These are phyloP conservation scores for Athene noctua DNA, from an alignment of 2,113 vertebrate species.

Conservation along the genomic window DNA sequence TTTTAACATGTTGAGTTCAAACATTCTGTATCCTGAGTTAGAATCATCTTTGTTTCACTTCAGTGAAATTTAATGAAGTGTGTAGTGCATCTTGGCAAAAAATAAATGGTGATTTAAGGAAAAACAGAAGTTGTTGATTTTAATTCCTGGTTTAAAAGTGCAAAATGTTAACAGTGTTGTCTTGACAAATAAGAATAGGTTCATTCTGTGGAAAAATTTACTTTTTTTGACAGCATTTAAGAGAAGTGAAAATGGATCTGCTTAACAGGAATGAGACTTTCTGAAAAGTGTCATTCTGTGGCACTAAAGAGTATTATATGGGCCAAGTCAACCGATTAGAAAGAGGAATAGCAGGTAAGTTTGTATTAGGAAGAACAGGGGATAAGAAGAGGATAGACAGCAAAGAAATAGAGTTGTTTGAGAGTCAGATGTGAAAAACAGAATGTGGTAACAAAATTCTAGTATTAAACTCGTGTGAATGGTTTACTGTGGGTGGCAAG, in stretches of 20 bases:
- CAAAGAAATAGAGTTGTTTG: not conserved
- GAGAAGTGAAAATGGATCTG: not conserved
- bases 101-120: not conserved
- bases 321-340: not conserved
- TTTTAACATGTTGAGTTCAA: not conserved
- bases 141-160: not conserved
- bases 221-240: not conserved
- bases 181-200: not conserved
- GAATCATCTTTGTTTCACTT: not conserved
- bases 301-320: not conserved
- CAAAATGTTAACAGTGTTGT: not conserved
- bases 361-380: not conserved
- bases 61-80: not conserved
- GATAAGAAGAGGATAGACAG: not conserved
- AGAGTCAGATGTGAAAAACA: not conserved
- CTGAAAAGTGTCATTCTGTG: accelerated
- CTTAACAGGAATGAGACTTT: not conserved
- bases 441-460: not conserved
- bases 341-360: not conserved
- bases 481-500: not conserved
- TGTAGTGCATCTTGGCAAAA: not conserved
- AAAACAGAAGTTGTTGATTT: not conserved
- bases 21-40: not conserved
- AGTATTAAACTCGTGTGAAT: not conserved
- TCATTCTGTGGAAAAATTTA: not conserved